These are phyloP conservation scores for Tillus elongatus DNA, from an alignment of 2,888 invertebrate species.

Conservation along the genomic window DNA sequence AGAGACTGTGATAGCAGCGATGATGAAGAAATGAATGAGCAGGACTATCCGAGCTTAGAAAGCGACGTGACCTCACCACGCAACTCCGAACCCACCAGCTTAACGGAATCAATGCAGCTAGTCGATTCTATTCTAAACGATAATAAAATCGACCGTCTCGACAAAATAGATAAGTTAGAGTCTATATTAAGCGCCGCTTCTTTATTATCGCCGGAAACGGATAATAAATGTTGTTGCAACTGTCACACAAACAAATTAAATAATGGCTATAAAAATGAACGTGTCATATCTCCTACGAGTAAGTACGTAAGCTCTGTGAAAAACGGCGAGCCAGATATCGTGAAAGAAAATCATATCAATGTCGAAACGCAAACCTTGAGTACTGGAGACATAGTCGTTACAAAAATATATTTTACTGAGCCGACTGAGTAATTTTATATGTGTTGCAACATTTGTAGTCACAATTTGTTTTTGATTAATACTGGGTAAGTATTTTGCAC, in stretches of 20 bases:
- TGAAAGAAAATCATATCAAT: slow-evolving; percentile 45
- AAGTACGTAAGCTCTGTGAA: slow-evolving; percentile 29
- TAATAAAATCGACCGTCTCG: slow-evolving; percentile 72
- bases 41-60: slow-evolving; percentile 73
- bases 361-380: slow-evolving; percentile 76
- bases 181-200: slow-evolving; percentile 76
- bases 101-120: slow-evolving; percentile 84
- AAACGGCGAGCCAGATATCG: slow-evolving; percentile 37
- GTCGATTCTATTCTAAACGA: slow-evolving; percentile 78
- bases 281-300: slow-evolving; percentile 35
- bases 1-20: slow-evolving; percentile 60
- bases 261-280: slow-evolving; percentile 28
- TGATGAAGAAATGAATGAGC: slow-evolving; percentile 59
- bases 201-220: slow-evolving; percentile 45
- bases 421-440: slow-evolving; percentile 24
- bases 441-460: no score
- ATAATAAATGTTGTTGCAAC: slow-evolving; percentile 42
- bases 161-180: slow-evolving; percentile 79
- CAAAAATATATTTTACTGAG: slow-evolving; percentile 57
- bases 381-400: slow-evolving; percentile 87
- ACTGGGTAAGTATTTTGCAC: no score
- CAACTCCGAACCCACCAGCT: slow-evolving; percentile 68
- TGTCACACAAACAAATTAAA: slow-evolving; percentile 41
- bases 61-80: slow-evolving; percentile 67
- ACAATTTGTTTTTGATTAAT: no score